These are phyloP conservation scores for Propithecus perrieri DNA, from an alignment of 2,797 vertebrate genomes.

Conservation along the genomic window DNA sequence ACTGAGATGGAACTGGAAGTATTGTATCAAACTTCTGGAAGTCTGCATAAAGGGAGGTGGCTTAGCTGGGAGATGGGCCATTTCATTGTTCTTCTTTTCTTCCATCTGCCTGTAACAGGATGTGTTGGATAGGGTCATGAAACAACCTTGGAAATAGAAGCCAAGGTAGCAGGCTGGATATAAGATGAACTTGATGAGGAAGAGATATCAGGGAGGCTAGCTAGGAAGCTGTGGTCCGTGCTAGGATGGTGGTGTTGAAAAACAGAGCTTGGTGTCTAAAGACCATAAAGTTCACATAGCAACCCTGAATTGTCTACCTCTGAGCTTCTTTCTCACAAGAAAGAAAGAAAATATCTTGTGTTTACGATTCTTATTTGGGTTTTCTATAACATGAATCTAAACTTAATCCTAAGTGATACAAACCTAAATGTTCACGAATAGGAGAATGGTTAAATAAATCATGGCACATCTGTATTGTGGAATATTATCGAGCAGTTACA, in stretches of 20 bases:
- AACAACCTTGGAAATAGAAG: not conserved
- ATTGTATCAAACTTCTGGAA: slow-evolving; percentile 10
- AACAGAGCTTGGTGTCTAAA: not conserved
- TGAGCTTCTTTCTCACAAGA: not conserved
- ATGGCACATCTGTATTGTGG: not conserved
- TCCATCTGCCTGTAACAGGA: not conserved
- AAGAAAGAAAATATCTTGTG: slow-evolving; percentile 3
- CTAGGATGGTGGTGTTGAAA: not conserved
- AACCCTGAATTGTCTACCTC: not conserved
- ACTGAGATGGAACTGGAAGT: not conserved
- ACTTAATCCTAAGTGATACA: slow-evolving; percentile 16
- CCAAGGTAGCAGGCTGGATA: too few relatives aligned
- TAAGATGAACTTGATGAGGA: too few relatives aligned
- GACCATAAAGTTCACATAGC: not conserved
- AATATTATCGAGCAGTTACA: not conserved
- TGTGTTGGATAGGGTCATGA: not conserved
- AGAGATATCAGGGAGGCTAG: too few relatives aligned
- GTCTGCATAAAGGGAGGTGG: not conserved
- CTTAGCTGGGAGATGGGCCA: not conserved
- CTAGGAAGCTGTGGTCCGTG: too few relatives aligned
- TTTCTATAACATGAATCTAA: not conserved
- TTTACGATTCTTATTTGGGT: not conserved
- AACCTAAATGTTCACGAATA: slow-evolving; percentile 5
- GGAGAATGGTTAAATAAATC: not conserved
- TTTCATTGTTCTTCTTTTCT: not conserved